A percentile compares a stretch with the other conserved stretches of the same genome.
phyloP scores from a whole-genome alignment of 2,888 invertebrate genomes.

The Dugesia japonica region DNA sequence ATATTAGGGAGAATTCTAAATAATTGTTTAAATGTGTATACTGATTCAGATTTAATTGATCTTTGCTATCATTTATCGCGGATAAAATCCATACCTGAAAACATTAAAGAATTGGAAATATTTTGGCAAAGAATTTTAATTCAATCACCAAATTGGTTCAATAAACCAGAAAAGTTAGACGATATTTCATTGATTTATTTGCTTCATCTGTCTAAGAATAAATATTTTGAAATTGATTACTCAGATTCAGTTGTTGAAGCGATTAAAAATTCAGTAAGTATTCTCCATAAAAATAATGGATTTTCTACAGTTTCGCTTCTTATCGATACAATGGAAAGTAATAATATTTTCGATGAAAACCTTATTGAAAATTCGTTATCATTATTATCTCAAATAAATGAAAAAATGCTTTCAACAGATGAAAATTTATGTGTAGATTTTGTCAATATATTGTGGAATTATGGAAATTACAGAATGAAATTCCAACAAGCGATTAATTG shows the following conservation, averaged over 20 bases:
- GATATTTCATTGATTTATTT: background rate
- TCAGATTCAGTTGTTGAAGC: background rate
- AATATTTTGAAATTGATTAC: background rate
- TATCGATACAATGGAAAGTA: background rate
- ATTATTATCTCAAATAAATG: background rate
- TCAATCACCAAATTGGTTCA: background rate
- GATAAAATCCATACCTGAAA: background rate
- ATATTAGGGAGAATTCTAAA: background rate
- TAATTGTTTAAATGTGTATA: background rate
- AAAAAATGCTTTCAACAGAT: background rate
- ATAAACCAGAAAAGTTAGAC: background rate
- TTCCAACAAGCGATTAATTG: background rate
- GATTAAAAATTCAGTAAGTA: background rate
- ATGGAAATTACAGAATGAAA: background rate
- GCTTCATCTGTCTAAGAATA: background rate
- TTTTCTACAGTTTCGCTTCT: background rate
- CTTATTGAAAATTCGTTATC: background rate
- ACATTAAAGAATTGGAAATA: background rate
- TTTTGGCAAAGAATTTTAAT: background rate
- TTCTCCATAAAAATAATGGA: background rate
- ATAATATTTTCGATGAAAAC: background rate
- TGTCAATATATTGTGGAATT: background rate
- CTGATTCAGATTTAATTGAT: background rate
- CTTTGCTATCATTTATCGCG: background rate
- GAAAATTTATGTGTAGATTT: background rate